phyloP scores from a whole-genome alignment of 2,113 vertebrate species.

The Eira barbara region DNA sequence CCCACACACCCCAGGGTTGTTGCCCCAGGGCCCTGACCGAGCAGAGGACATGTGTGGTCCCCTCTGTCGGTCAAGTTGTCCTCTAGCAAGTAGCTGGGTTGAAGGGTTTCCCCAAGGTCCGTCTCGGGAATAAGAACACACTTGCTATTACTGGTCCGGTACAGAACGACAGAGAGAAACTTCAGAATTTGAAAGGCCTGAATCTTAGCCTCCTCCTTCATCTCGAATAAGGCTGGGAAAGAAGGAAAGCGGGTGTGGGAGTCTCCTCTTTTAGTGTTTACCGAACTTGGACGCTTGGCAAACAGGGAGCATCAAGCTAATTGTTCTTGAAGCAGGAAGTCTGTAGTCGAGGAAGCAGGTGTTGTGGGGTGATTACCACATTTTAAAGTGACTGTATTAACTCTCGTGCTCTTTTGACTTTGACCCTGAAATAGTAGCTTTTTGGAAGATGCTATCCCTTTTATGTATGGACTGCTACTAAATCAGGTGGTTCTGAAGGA shows the following conservation, averaged over 20 bases:
- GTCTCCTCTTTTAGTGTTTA: slow-evolving; percentile 21
- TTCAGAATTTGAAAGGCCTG: neutral
- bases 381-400: slow-evolving; percentile 17
- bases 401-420: slow-evolving; percentile 62
- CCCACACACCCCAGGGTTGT: neutral
- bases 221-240: neutral
- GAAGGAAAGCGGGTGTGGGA: slow-evolving; percentile 10
- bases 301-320: slow-evolving; percentile 40
- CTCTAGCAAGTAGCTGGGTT: neutral
- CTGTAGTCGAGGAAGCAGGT: slow-evolving; percentile 83
- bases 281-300: slow-evolving; percentile 61
- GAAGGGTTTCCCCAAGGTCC: neutral
- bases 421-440: slow-evolving; percentile 46
- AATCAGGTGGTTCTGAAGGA: slow-evolving; percentile 39
- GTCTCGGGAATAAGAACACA: no score
- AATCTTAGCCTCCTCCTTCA: neutral
- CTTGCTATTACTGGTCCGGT: neutral
- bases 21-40: neutral
- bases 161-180: neutral
- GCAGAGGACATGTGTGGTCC: rapidly evolving
- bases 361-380: slow-evolving; percentile 72
- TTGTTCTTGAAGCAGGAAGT: slow-evolving; percentile 82
- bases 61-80: neutral
- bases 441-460: slow-evolving; percentile 60
- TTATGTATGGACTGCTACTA: slow-evolving; percentile 26